These are phyloP conservation scores for Phocides pigmalion DNA, from an alignment of 1,140 invertebrate species.

Conservation along the genomic window DNA sequence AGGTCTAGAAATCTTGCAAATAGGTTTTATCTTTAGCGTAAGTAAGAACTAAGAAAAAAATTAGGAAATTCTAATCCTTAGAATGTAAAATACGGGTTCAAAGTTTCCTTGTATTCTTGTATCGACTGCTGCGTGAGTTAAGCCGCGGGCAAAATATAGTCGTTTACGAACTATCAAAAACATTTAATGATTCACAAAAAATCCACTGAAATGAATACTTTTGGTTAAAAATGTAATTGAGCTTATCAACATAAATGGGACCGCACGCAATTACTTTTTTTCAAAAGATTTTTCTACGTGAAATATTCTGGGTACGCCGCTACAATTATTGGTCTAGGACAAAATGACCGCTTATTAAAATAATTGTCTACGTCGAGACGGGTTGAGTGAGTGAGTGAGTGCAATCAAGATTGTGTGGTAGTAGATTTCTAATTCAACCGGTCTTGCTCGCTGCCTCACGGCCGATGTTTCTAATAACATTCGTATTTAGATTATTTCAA, in stretches of 20 bases:
- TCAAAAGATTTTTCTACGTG: conserved; percentile 33
- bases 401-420: conserved; percentile 40
- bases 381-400: conserved; percentile 32
- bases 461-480: conserved; percentile 18
- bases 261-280: conserved; percentile 38
- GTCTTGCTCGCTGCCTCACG: conserved; percentile 31
- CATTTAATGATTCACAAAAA: conserved; percentile 19
- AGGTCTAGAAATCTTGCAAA: no score
- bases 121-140: no score
- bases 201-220: conserved; percentile 32
- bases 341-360: conserved; percentile 66
- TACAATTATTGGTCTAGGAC: conserved; percentile 55
- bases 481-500: conserved; percentile 26
- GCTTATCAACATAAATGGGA: conserved; percentile 26
- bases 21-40: no score
- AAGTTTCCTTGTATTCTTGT: no score
- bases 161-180: conserved; percentile 29
- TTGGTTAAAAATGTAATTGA: conserved; percentile 34
- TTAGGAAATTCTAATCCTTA: no score
- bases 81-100: no score
- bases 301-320: conserved; percentile 38
- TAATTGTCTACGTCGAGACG: conserved; percentile 48
- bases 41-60: no score
- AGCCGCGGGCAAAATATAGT: no score
- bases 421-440: conserved; percentile 58